phyloP scores from a whole-genome alignment of 1,140 invertebrate genomes.

The Linepithema humile region DNA sequence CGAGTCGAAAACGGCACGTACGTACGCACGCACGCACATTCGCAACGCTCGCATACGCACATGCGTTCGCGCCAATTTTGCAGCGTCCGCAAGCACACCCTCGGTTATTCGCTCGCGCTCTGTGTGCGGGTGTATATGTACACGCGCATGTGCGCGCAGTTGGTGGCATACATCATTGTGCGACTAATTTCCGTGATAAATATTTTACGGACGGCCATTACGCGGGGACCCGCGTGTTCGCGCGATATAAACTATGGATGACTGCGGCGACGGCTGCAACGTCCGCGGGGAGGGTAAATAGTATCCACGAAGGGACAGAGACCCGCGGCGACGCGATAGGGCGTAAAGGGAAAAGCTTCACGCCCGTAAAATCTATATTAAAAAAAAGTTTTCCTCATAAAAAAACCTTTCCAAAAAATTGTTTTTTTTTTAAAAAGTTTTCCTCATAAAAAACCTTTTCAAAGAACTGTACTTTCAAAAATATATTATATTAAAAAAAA shows the following conservation, averaged over 20 bases:
- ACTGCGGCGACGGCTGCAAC: constrained; percentile 64
- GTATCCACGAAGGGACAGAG: constrained; percentile 46
- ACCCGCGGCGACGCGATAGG: neutral
- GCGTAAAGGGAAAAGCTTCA: constrained; percentile 62
- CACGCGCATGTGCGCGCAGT: constrained; percentile 16
- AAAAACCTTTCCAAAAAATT: too few species aligned
- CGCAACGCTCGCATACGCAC: constrained; percentile 18
- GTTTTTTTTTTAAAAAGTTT: too few species aligned
- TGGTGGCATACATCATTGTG: constrained; percentile 74
- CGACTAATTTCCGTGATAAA: constrained; percentile 79
- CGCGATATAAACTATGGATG: constrained; percentile 73
- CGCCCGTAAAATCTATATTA: constrained; percentile 70
- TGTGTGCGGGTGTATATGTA: neutral
- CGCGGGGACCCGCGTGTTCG: constrained; percentile 68
- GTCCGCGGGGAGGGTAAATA: constrained; percentile 52
- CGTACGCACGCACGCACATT: constrained; percentile 18
- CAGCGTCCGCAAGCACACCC: constrained; percentile 38
- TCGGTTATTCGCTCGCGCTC: constrained; percentile 48
- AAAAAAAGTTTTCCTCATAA: too few species aligned
- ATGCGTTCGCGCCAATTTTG: constrained; percentile 60
- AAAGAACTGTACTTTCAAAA: too few species aligned
- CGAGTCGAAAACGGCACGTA: constrained; percentile 40
- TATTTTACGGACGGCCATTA: constrained; percentile 80
- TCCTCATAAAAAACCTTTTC: too few species aligned
- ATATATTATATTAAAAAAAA: too few species aligned